phyloP scores from a whole-genome alignment of 2,888 invertebrate species.

The Tryphoninae sp. region DNA sequence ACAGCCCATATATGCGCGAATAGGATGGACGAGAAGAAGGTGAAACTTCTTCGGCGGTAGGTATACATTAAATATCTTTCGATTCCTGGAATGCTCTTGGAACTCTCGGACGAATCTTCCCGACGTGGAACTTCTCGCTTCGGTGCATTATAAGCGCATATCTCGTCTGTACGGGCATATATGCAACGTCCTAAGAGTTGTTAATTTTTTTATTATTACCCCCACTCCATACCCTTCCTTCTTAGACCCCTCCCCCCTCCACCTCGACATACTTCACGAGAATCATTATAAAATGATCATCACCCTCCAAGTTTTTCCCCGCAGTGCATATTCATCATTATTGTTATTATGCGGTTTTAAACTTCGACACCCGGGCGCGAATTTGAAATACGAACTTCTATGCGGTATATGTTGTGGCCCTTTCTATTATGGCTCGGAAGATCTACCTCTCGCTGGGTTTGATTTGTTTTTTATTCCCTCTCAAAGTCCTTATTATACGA shows the following conservation, averaged over 20 bases:
- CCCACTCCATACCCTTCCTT: constrained; percentile 13
- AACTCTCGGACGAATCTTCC: constrained; percentile 64
- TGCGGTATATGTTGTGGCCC: constrained; percentile 9
- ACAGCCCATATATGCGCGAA: neutral
- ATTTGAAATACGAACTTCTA: constrained; percentile 53
- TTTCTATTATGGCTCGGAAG: constrained; percentile 21
- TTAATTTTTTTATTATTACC: constrained; percentile 32
- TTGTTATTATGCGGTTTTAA: constrained; percentile 52
- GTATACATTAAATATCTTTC: constrained; percentile 72
- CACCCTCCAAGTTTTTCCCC: constrained; percentile 11
- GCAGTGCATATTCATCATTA: constrained; percentile 8
- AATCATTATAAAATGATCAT: constrained; percentile 16
- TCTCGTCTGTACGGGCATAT: neutral
- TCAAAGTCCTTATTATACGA: neutral
- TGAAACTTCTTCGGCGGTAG: constrained; percentile 22
- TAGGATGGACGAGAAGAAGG: constrained; percentile 3
- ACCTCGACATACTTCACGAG: constrained; percentile 2
- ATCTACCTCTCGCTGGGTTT: neutral
- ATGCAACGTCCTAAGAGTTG: neutral
- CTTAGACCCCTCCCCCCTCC: neutral
- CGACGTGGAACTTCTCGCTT: neutral
- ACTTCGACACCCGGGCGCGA: constrained; percentile 55
- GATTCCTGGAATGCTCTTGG: constrained; percentile 71
- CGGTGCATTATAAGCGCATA: constrained; percentile 1
- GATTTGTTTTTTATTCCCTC: constrained; percentile 11